Evolutionary conservation across 1,140 invertebrate species (phyloP).

Genomic region (Macrosteles quadrilineatus): DNA sequence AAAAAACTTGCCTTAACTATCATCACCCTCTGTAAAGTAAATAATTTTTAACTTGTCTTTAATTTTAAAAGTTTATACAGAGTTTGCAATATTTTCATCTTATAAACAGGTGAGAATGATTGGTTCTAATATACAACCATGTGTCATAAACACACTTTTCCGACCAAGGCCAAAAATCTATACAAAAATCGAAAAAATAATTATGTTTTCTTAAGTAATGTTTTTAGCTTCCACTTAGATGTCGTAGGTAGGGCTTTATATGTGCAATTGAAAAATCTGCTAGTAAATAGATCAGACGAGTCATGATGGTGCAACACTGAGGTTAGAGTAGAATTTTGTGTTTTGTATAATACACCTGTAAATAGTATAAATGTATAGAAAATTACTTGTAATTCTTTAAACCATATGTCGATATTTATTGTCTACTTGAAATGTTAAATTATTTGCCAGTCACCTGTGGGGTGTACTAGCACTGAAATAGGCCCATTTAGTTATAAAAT

Average conservation of each 20-base stretch:
- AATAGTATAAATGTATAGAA: background rate
- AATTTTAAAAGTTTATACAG: too few relatives aligned
- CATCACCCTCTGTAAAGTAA: too few relatives aligned
- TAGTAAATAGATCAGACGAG: background rate
- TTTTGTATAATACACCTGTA: conserved; percentile 4
- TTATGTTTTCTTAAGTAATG: too few relatives aligned
- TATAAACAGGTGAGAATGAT: too few relatives aligned
- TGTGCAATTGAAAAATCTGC: background rate
- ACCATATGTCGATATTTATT: background rate
- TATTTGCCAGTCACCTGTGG: conserved; percentile 10
- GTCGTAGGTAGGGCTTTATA: background rate
- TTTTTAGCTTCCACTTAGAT: too few relatives aligned
- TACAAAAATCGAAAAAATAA: too few relatives aligned
- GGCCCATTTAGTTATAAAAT: conserved; percentile 15
- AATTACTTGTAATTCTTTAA: conserved; percentile 9
- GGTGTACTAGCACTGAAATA: background rate
- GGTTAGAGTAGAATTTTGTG: conserved; percentile 2
- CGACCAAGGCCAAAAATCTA: too few relatives aligned
- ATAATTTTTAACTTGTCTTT: too few relatives aligned
- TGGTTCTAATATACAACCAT: too few relatives aligned
- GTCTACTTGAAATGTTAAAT: background rate
- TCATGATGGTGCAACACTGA: background rate
- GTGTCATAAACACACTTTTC: too few relatives aligned
- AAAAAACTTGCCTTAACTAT: too few relatives aligned
- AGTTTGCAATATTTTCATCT: too few relatives aligned